phyloP scores from a whole-genome alignment of 2,797 vertebrate genomes.

The Petrocephalus sullivani region DNA sequence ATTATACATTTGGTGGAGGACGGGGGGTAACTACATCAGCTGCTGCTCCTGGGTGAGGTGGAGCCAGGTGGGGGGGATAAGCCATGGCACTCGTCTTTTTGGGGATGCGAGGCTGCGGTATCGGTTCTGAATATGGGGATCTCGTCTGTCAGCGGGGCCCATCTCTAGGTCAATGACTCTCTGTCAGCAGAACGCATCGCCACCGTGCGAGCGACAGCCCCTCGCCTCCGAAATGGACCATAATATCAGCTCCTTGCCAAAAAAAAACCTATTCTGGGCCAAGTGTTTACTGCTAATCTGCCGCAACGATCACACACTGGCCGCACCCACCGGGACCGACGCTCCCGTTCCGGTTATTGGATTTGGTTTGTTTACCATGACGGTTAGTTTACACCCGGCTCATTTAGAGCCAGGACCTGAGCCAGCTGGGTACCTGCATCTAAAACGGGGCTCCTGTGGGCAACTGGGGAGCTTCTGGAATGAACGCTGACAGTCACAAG shows the following conservation, averaged over 20 bases:
- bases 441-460: not conserved
- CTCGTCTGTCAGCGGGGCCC: not conserved
- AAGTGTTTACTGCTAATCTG: not conserved
- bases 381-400: not conserved
- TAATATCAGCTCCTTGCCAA: not conserved
- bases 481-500: not conserved
- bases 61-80: not conserved
- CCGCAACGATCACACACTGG: not conserved
- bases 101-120: not conserved
- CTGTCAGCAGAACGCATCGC: not conserved
- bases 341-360: not conserved
- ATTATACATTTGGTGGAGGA: constrained; percentile 18
- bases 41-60: constrained; percentile 1
- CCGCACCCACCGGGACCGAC: not conserved
- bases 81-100: not conserved
- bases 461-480: not conserved
- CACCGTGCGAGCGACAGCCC: not conserved
- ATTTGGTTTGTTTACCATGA: not conserved
- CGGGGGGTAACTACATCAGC: constrained; percentile 20
- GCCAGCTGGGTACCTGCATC: not conserved
- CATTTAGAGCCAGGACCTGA: not conserved
- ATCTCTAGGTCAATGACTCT: not conserved
- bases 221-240: not conserved
- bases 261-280: not conserved
- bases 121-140: not conserved